phyloP scores from a whole-genome alignment of 2,113 vertebrate species.

The Aix galericulata region DNA sequence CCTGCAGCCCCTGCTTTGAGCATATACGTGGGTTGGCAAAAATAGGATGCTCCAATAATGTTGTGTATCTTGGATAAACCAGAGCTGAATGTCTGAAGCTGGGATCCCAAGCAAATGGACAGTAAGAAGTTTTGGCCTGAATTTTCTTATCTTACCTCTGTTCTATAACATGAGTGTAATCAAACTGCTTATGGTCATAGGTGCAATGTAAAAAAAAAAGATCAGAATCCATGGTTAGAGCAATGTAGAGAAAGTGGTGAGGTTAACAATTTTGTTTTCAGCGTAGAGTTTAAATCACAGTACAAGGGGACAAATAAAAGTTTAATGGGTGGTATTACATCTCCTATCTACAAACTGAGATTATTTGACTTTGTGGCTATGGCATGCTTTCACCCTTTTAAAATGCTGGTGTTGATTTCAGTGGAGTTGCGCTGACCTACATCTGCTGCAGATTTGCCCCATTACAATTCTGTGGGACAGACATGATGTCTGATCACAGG shows the following conservation, averaged over 20 bases:
- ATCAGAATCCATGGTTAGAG: background rate
- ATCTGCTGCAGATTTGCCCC: background rate
- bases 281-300: background rate
- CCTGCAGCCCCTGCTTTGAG: background rate
- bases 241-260: accelerated
- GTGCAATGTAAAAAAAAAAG: background rate
- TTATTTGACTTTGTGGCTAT: background rate
- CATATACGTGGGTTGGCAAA: background rate
- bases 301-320: background rate
- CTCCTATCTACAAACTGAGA: background rate
- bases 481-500: background rate
- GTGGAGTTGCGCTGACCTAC: background rate
- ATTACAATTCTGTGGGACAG: background rate
- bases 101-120: background rate
- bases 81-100: background rate
- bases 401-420: background rate
- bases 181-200: background rate
- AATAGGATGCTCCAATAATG: background rate
- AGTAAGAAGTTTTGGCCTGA: background rate
- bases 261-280: background rate
- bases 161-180: background rate
- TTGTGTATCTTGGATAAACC: background rate
- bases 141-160: background rate
- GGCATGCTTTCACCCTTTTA: background rate
- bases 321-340: background rate